A percentile compares a stretch with the other conserved stretches of the same genome.
phyloP scores from a whole-genome alignment of 2,888 invertebrate genomes.

The Aquatica leii region DNA sequence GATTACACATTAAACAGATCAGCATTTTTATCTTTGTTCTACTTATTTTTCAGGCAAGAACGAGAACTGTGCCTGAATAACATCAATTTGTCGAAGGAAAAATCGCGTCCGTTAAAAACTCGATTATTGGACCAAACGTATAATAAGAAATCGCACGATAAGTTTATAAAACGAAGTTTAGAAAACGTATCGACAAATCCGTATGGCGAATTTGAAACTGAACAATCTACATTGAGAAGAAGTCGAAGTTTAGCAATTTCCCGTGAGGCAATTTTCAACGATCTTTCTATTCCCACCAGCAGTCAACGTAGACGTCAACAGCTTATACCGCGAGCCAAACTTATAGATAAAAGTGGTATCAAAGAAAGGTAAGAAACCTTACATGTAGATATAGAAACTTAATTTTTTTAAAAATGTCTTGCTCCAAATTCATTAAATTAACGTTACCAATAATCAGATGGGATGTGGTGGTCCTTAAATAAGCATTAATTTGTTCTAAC shows the following conservation, averaged over 20 bases:
- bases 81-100: conserved; percentile 50
- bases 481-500: too few species aligned
- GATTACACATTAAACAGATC: too few species aligned
- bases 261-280: conserved; percentile 78
- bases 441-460: too few species aligned
- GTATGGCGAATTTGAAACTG: conserved; percentile 44
- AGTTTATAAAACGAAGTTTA: conserved; percentile 50
- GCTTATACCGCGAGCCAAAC: conserved; percentile 80
- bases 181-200: conserved; percentile 57
- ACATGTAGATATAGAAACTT: too few species aligned
- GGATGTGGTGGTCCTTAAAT: too few species aligned
- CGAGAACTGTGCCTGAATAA: conserved; percentile 56
- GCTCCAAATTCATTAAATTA: too few species aligned
- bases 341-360: conserved; percentile 78
- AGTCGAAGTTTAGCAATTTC: conserved; percentile 80
- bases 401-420: too few species aligned
- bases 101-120: conserved; percentile 14
- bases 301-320: conserved; percentile 70
- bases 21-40: too few species aligned
- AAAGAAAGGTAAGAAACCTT: conserved; percentile 80
- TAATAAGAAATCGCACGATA: conserved; percentile 31
- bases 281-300: conserved; percentile 71
- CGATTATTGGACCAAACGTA: conserved; percentile 26
- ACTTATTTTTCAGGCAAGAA: conserved; percentile 50
- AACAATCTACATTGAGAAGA: conserved; percentile 63